Conservation (phyloP, 1,140 invertebrate genomes). For the Homalodisca vitripennis region DNA sequence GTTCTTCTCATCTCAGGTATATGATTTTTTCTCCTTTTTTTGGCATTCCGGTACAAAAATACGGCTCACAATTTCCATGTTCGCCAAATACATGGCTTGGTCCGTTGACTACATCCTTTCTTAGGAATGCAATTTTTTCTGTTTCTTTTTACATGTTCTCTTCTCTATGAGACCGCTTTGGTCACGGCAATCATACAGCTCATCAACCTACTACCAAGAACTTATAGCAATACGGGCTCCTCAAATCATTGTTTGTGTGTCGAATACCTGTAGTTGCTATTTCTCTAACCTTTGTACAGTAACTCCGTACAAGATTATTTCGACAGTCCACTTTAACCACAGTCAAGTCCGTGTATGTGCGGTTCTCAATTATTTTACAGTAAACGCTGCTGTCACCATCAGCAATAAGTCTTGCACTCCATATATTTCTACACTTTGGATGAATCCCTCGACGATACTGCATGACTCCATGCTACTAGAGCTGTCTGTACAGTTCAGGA, state of each 20-base stretch:
- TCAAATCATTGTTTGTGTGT: background rate
- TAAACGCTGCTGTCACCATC: slow-evolving; percentile 46
- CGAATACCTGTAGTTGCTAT: slow-evolving; percentile 29
- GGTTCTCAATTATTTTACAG: slow-evolving; percentile 35
- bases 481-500: slow-evolving; percentile 44
- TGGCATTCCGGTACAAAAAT: slow-evolving; percentile 28
- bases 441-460: slow-evolving; percentile 48
- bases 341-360: slow-evolving; percentile 36
- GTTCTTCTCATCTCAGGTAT: slow-evolving; percentile 29
- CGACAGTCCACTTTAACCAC: slow-evolving; percentile 43
- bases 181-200: background rate
- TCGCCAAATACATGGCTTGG: slow-evolving; percentile 26
- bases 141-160: background rate
- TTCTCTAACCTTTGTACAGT: slow-evolving; percentile 33
- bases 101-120: slow-evolving; percentile 28
- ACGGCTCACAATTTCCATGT: slow-evolving; percentile 26
- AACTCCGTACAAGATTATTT: slow-evolving; percentile 36
- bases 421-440: slow-evolving; percentile 42
- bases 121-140: slow-evolving; percentile 30
- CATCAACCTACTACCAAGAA: background rate
- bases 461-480: slow-evolving; percentile 50
- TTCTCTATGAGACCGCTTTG: background rate
- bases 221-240: background rate
- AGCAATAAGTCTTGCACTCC: slow-evolving; percentile 42
- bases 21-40: slow-evolving; percentile 24